Evolutionary conservation across 2,888 invertebrate species (phyloP).

Genomic region (Ptilodon capucinus): DNA sequence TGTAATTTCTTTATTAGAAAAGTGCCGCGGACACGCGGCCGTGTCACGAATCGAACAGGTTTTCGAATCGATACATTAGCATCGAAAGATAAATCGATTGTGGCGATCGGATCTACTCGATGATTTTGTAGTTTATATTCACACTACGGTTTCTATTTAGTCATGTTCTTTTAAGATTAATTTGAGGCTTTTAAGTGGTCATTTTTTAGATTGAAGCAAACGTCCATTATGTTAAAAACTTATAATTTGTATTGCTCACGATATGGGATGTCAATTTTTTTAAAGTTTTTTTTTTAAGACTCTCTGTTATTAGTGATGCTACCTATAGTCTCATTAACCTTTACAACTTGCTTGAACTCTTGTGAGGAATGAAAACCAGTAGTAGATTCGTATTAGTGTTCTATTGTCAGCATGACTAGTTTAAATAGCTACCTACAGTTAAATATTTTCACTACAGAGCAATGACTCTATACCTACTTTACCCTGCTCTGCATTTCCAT

Average conservation of each 20-base stretch:
- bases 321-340: not conserved
- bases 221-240: conserved; percentile 1
- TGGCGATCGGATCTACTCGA: conserved; percentile 34
- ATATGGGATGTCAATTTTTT: not conserved
- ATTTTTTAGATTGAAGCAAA: conserved; percentile 5
- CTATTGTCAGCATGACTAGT: not conserved
- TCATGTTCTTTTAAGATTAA: conserved; percentile 27
- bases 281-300: not conserved
- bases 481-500: too few relatives aligned
- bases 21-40: conserved; percentile 28
- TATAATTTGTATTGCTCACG: not conserved
- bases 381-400: not conserved
- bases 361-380: not conserved
- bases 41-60: conserved; percentile 46
- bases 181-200: conserved; percentile 26
- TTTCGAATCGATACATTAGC: conserved; percentile 50
- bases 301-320: not conserved
- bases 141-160: conserved; percentile 16
- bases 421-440: not conserved
- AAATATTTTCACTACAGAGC: too few relatives aligned
- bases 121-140: conserved; percentile 35
- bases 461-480: too few relatives aligned
- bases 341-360: not conserved
- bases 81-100: conserved; percentile 61
- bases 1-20: conserved; percentile 44